phyloP scores from a whole-genome alignment of 2,888 invertebrate species.

The Acleris sparsana region DNA sequence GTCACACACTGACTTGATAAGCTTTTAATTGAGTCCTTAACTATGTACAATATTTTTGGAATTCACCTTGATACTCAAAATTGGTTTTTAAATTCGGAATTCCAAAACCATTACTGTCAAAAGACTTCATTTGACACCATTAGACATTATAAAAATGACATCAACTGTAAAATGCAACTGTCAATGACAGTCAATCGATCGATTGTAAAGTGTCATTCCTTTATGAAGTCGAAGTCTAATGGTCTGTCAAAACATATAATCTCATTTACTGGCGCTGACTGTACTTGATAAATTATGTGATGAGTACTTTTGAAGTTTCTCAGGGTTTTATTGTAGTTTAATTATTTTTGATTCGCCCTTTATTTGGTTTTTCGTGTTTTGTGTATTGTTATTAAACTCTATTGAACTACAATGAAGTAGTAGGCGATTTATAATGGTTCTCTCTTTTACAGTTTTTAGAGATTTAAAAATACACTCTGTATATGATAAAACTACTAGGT shows the following conservation, averaged over 20 bases:
- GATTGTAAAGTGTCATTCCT: constrained; percentile 62
- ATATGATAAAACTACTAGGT: too few species aligned
- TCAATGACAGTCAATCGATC: constrained; percentile 65
- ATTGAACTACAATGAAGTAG: neutral
- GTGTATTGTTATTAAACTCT: neutral
- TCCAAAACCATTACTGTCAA: constrained; percentile 34
- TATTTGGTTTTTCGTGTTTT: neutral
- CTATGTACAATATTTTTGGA: too few species aligned
- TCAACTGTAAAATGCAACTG: constrained; percentile 72
- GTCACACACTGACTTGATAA: too few species aligned
- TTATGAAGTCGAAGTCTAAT: constrained; percentile 61
- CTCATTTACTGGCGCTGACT: constrained; percentile 52
- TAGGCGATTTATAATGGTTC: too few species aligned
- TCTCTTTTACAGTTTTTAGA: too few species aligned
- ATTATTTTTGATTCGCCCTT: constrained; percentile 6
- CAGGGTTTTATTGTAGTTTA: constrained; percentile 45
- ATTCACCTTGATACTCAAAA: too few species aligned
- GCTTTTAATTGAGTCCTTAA: too few species aligned
- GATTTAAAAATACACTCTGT: too few species aligned
- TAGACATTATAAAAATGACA: constrained; percentile 65
- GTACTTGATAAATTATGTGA: constrained; percentile 71
- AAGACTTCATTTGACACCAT: constrained; percentile 56
- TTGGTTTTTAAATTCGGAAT: neutral
- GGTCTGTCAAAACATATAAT: constrained; percentile 81
- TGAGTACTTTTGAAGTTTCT: constrained; percentile 58